Base-by-base conservation (phyloP, 2,113 vertebrate genomes). In the Macquaria australasica region DNA sequence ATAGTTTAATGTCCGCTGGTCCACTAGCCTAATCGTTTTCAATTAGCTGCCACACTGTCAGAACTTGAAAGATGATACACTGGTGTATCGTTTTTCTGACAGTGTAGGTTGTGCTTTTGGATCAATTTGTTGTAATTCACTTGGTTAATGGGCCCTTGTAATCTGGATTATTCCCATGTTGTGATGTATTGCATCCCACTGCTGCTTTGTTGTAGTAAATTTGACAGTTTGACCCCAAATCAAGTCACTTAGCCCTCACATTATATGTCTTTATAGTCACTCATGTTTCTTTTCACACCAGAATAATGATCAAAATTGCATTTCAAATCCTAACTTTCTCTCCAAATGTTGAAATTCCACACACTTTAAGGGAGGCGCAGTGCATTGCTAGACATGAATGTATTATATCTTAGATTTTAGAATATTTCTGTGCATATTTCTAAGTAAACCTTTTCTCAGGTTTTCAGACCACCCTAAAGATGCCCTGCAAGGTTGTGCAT, bases 21-120 rank as follows among this genome's bases (percentile, higher is more conserved):
- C 50, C 82, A 64, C n/a, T 5, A 6, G 62, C 71, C 14, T 73
- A 68, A 69, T 73, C 81, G 31, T 75, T 88, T 84, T 86, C 73
- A 84, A 84, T 87, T 58, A 86, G 78, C 63, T 39, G 73, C 66
- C 75, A 62, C 73, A 41, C 60, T 86, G 79, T 76, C 71, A 77
- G 39, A 37, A 82, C 76, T 25, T 67, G 67, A 73, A 31, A 58
- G 53, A 76, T 60, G 85, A 53, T 41, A 8, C 72, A n/a, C 79
- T 31, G 62, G n/a, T 75, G 82, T 53, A 0, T 71, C 51, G 45
- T 79, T 81, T 60, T 53, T 45, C 73, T 71, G 84, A 28, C 88
- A 51, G 87, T 37, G n/a, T 77, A 76, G 83, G 43, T 0, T 31
- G 72, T 34, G 55, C 25, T 76, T 77, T 78, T 58, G 55, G 58